A percentile compares a stretch with the other conserved stretches of the same genome.
phyloP scores from a whole-genome alignment of 2,888 invertebrate genomes.

The Luperina nickerlii region DNA sequence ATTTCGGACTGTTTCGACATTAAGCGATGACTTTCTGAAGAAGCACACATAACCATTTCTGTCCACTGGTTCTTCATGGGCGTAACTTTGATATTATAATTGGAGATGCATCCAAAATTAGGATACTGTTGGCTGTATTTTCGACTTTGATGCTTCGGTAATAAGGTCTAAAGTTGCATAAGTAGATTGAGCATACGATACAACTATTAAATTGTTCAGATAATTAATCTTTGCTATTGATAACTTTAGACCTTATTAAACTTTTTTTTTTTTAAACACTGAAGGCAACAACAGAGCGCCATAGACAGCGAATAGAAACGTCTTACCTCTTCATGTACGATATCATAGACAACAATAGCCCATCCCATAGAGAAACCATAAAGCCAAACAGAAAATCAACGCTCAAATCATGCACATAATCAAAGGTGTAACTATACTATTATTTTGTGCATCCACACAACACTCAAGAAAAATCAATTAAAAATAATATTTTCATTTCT shows the following conservation, averaged over 20 bases:
- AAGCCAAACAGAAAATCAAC: conserved; percentile 66
- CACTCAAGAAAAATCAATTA: conserved; percentile 48
- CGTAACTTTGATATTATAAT: background rate
- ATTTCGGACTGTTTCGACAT: background rate
- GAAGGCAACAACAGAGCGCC: conserved; percentile 63
- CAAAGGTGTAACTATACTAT: conserved; percentile 64
- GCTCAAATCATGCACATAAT: conserved; percentile 66
- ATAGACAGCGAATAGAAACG: conserved; percentile 59
- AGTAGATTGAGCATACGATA: background rate
- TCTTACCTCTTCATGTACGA: conserved; percentile 47
- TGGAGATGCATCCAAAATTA: background rate
- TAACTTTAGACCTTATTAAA: conserved; percentile 40
- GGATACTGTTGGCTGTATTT: conserved; percentile 35
- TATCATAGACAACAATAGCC: conserved; percentile 46
- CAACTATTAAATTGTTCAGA: background rate
- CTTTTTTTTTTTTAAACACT: conserved; percentile 44
- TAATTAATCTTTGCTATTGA: background rate
- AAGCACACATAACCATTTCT: background rate
- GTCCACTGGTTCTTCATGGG: conserved; percentile 2
- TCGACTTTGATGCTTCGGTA: conserved; percentile 9
- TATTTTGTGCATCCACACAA: conserved; percentile 65
- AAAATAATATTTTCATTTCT: conserved; percentile 4
- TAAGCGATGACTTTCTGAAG: background rate
- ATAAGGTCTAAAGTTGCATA: conserved; percentile 64
- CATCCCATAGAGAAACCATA: conserved; percentile 46